Percentiles rank a stretch among this genome's conserved stretches.
Evolutionary conservation across 2,797 vertebrate genomes (phyloP).

Genomic region (Babyrousa celebensis): DNA sequence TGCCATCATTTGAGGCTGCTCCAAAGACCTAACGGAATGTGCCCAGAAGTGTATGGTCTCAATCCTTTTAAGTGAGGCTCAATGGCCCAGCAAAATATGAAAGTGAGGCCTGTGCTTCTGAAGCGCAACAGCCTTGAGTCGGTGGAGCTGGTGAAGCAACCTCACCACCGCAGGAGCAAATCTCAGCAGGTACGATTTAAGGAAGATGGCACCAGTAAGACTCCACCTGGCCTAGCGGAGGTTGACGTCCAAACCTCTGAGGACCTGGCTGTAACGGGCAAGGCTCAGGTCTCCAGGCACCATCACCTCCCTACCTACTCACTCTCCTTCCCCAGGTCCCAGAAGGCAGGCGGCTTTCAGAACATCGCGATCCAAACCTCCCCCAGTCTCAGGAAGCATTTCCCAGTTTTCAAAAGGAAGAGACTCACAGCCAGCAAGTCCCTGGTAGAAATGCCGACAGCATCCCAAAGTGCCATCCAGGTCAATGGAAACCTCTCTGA

Average conservation of each 20-base stretch:
- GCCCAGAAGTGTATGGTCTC: conserved; percentile 86
- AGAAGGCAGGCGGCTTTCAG: conserved; percentile 91
- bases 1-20: conserved; percentile 32
- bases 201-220: conserved; percentile 88
- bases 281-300: conserved; percentile 78
- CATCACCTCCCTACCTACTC: conserved; percentile 85
- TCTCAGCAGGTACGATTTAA: conserved; percentile 94
- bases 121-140: conserved; percentile 92
- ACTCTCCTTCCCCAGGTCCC: conserved; percentile 88
- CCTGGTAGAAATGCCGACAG: conserved; percentile 89
- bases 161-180: conserved; percentile 92
- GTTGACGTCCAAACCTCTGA: conserved; percentile 62
- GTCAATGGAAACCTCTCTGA: conserved; percentile 90
- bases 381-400: conserved; percentile 96
- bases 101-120: conserved; percentile 91
- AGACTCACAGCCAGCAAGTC: conserved; percentile 91
- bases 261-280: conserved; percentile 35
- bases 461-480: conserved; percentile 86
- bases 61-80: conserved; percentile 88
- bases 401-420: conserved; percentile 94
- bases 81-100: conserved; percentile 91
- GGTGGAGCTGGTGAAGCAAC: conserved; percentile 86
- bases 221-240: conserved; percentile 71
- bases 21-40: conserved; percentile 91
- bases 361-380: conserved; percentile 98